Conservation (phyloP, 1,140 invertebrate genomes). For the Archivesica marissinica region DNA sequence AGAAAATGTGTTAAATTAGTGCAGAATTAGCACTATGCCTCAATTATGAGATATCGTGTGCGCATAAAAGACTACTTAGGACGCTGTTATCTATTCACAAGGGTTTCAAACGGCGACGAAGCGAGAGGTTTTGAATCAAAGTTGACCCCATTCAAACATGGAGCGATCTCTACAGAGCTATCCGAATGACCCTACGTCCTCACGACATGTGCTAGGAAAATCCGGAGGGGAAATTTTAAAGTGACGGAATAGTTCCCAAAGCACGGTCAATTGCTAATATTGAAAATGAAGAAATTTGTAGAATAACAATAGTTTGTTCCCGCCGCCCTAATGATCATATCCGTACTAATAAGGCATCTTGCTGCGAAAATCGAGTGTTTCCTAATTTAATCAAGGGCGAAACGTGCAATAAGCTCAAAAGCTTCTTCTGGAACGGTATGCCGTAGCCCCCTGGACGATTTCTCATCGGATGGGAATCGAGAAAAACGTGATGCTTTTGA, state of each 20-base stretch:
- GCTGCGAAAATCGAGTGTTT: slow-evolving; percentile 58
- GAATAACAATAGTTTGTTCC: slow-evolving; percentile 54
- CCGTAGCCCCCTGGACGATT: background rate
- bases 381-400: slow-evolving; percentile 59
- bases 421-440: slow-evolving; percentile 3
- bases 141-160: background rate
- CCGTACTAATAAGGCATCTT: slow-evolving; percentile 53
- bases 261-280: slow-evolving; percentile 58
- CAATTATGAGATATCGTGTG: slow-evolving; percentile 6
- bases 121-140: slow-evolving; percentile 9
- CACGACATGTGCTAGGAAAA: slow-evolving; percentile 44
- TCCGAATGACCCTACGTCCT: slow-evolving; percentile 6
- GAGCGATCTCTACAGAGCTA: background rate
- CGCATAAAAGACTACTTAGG: slow-evolving; percentile 48
- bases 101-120: slow-evolving; percentile 14
- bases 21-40: slow-evolving; percentile 59
- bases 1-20: slow-evolving; percentile 51
- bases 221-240: slow-evolving; percentile 40
- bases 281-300: slow-evolving; percentile 41
- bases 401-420: slow-evolving; percentile 39
- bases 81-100: slow-evolving; percentile 2
- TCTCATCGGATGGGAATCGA: slow-evolving; percentile 3
- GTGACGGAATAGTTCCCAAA: slow-evolving; percentile 5
- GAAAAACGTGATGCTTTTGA: slow-evolving; percentile 27
- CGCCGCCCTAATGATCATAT: slow-evolving; percentile 54